Conservation (phyloP, 2,797 vertebrate species). For the Alauda arvensis region DNA sequence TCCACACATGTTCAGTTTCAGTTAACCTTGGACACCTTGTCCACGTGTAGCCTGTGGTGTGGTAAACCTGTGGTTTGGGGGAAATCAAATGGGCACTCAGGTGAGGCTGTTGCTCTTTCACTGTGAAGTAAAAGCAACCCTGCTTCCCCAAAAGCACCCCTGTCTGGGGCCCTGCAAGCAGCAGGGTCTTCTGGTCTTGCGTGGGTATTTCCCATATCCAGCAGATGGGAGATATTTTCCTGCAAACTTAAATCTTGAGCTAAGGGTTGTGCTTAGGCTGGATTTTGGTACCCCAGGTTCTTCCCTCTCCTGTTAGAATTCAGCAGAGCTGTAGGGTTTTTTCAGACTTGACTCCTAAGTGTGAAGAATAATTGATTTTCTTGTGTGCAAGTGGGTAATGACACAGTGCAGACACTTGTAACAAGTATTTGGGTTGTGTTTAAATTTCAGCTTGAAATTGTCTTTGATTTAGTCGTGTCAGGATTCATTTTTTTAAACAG, state of each 20-base stretch:
- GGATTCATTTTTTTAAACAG: neutral
- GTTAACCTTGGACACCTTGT: neutral
- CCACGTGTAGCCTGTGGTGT: neutral
- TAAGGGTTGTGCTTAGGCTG: neutral
- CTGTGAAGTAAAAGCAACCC: neutral
- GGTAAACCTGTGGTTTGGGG: neutral
- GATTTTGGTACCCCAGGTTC: neutral
- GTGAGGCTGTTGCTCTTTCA: neutral
- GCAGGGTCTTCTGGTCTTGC: neutral
- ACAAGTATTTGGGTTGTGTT: neutral
- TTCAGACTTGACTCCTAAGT: neutral
- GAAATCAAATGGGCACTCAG: neutral
- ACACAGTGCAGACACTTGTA: neutral
- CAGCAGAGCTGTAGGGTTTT: neutral
- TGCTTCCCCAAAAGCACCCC: neutral
- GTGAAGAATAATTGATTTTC: neutral
- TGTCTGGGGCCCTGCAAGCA: neutral
- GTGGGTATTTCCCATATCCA: neutral
- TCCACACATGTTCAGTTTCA: fast-evolving
- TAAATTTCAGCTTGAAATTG: neutral
- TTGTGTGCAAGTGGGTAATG: neutral
- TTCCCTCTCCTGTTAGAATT: neutral
- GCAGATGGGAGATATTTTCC: neutral
- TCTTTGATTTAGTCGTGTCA: slow-evolving; percentile 10
- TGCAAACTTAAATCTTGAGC: neutral